phyloP scores from a whole-genome alignment of 2,888 invertebrate species.

The Acheta domesticus region DNA sequence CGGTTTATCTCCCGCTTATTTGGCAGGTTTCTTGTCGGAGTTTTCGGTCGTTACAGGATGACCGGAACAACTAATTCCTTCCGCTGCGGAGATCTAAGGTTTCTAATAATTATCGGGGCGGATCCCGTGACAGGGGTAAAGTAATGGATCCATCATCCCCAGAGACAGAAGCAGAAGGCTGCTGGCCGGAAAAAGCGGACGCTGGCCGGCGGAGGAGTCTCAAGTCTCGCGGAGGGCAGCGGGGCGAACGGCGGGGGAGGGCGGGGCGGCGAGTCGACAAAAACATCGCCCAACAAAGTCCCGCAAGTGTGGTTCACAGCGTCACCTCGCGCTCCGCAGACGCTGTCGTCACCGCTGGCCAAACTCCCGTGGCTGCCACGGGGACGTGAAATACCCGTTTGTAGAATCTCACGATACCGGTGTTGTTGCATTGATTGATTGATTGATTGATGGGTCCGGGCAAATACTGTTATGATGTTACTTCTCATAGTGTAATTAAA shows the following conservation, averaged over 20 bases:
- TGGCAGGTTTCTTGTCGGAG: neutral
- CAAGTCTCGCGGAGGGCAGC: neutral
- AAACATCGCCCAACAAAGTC: slow-evolving; percentile 20
- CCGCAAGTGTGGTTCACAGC: no score
- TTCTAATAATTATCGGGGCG: slow-evolving; percentile 35
- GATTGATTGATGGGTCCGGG: no score
- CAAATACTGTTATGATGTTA: no score
- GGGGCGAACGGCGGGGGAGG: neutral
- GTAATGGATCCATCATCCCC: slow-evolving; percentile 54
- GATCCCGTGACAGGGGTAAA: slow-evolving; percentile 47
- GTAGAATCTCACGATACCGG: no score
- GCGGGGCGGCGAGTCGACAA: neutral
- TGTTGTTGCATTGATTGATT: no score
- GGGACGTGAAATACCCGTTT: no score
- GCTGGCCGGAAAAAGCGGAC: slow-evolving; percentile 27
- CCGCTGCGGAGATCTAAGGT: slow-evolving; percentile 28
- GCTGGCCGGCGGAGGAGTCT: neutral
- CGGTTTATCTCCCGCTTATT: slow-evolving; percentile 23
- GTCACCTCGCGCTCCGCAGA: no score
- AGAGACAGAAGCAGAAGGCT: slow-evolving; percentile 44
- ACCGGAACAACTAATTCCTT: slow-evolving; percentile 34
- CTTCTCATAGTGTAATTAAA: no score
- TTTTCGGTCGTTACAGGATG: slow-evolving; percentile 31
- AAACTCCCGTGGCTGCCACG: no score
- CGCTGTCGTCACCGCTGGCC: no score